Evolutionary conservation across 2,113 vertebrate species (phyloP), one percentile per base, ranked within the genome.

Genomic region (Hypocryptadius cinnamomeus): DNA sequence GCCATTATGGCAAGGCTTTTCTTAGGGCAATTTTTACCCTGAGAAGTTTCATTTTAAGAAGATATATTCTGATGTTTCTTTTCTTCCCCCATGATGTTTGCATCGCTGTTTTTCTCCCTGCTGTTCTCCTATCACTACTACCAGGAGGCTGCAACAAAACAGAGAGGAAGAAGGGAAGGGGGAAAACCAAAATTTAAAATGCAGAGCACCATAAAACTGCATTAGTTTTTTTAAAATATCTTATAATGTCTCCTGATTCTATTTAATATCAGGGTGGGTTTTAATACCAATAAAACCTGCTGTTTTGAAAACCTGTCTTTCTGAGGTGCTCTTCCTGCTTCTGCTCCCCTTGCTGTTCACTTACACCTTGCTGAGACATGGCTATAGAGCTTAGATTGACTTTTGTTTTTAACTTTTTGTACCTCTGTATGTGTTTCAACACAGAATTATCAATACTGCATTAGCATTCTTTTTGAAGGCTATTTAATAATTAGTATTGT

Each of bases 21-120:
- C 63, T 66, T 9, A 42, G 40, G 37, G 24, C 19, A 44, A 6
- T 50, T 78, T 77, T 72, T 48, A 56, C 16, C 11, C 65, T 78
- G 10, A 68, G 42, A 1, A 33, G 9, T 50, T 57, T 45, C 3
- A 45, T 63, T 82, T 22, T n/a, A 42, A 37, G 15, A 73, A 31
- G 42, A 37, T 2, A 3, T 31, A 51, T 12, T 54, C 31, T 16
- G 13, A 4, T 61, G 17, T 5, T 9, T n/a, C n/a, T n/a, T 50
- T 7, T 60, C 3, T 2, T 13, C 0, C 2, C 4, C 8, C 6
- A 10, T 3, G 2, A 7, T 82, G 14, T 33, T 68, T 85, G 3
- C 66, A 28, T 53, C 1, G 1, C 13, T 28, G 3, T 56, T 79
- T 74, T 74, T 47, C 5, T 60, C 8, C 5, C 11, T 59, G 3